A percentile compares a stretch with the other conserved stretches of the same genome.
phyloP scores from a whole-genome alignment of 2,797 vertebrate species.

The Euthynnus affinis region DNA sequence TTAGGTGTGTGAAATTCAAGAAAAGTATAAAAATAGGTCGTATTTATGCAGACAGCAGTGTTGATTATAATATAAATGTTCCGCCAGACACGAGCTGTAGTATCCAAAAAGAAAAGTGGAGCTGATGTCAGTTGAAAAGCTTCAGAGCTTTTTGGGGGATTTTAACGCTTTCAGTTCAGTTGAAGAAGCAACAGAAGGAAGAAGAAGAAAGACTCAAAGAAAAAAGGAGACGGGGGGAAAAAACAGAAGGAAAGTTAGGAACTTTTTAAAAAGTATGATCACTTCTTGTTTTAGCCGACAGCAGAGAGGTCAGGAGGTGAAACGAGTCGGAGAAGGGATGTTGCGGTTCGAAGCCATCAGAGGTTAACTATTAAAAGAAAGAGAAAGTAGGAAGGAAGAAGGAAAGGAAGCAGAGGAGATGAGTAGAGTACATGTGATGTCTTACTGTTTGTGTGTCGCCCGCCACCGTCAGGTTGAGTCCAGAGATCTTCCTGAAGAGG shows the following conservation, averaged over 20 bases:
- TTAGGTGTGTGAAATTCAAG: no score
- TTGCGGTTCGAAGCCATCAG: no score
- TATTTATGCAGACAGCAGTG: no score
- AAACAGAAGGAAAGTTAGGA: background rate
- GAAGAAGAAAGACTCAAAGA: no score
- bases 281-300: no score
- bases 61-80: no score
- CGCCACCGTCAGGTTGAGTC: slow-evolving; percentile 89
- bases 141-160: background rate
- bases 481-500: slow-evolving; percentile 97
- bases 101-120: background rate
- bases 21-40: no score
- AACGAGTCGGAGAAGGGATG: no score
- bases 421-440: background rate
- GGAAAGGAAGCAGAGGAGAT: background rate
- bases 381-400: background rate
- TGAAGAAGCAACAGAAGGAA: background rate
- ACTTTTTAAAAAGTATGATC: no score
- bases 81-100: no score
- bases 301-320: no score
- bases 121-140: background rate
- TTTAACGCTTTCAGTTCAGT: background rate
- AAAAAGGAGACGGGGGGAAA: background rate
- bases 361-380: no score
- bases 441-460: slow-evolving; percentile 18